Conservation (phyloP, 2,113 vertebrate species). For the Leptosomus discolor region DNA sequence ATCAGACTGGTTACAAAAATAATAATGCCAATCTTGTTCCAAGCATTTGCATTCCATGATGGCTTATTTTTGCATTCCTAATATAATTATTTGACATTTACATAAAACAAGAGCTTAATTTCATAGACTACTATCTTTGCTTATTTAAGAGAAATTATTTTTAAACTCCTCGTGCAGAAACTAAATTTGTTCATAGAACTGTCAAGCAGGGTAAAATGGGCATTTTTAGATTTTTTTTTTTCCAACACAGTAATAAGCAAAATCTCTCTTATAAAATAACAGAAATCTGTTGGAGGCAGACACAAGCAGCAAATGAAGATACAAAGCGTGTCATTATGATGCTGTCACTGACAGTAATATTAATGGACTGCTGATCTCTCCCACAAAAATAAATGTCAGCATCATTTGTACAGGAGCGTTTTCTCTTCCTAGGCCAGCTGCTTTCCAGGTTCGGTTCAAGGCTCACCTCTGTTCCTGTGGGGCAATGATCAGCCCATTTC, state of each 20-base stretch:
- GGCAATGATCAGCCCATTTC: neutral
- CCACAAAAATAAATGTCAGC: neutral
- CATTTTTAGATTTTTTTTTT: slow-evolving; percentile 32
- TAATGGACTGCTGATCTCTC: neutral
- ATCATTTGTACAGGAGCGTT: neutral
- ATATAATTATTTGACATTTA: slow-evolving; percentile 71
- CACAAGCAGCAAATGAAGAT: neutral
- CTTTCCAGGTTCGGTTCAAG: neutral
- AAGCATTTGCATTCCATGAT: slow-evolving; percentile 65
- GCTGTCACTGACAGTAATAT: neutral
- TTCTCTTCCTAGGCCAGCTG: neutral
- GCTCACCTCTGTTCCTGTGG: neutral
- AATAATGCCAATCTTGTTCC: slow-evolving; percentile 60
- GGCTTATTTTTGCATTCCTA: slow-evolving; percentile 60
- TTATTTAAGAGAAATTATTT: slow-evolving; percentile 65
- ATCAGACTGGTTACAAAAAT: slow-evolving; percentile 49
- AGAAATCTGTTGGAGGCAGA: neutral
- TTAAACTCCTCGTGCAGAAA: slow-evolving; percentile 54
- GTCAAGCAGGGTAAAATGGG: neutral
- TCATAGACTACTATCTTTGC: slow-evolving; percentile 43
- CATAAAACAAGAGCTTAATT: slow-evolving; percentile 65
- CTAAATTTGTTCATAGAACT: slow-evolving; percentile 16
- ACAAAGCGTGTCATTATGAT: neutral
- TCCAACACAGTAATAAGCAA: neutral
- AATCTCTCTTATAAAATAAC: slow-evolving; percentile 7